Percentiles rank a stretch among this genome's conserved stretches.
These are phyloP conservation scores for Brachypodius melanocephalos DNA, from an alignment of 2,113 vertebrate species.

Conservation along the genomic window DNA sequence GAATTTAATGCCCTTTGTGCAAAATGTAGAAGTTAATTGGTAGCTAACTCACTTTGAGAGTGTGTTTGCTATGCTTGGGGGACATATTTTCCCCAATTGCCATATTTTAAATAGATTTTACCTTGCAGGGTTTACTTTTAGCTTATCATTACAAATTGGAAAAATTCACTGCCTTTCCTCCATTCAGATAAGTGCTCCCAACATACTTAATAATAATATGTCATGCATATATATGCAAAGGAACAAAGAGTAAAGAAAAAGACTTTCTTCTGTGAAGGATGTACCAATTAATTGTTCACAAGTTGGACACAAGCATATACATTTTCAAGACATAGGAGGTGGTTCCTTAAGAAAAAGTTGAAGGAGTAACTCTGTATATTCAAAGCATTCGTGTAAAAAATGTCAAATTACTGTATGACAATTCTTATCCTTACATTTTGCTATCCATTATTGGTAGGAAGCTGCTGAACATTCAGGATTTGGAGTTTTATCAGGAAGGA, in stretches of 20 bases:
- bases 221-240: background rate
- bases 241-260: background rate
- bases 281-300: conserved; percentile 53
- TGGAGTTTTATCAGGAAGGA: background rate
- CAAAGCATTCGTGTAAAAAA: background rate
- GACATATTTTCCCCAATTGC: conserved; percentile 66
- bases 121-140: conserved; percentile 61
- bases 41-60: conserved; percentile 71
- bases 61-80: conserved; percentile 57
- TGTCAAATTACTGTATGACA: background rate
- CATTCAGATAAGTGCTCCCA: conserved; percentile 25
- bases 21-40: conserved; percentile 69
- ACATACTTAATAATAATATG: conserved; percentile 44
- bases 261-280: background rate
- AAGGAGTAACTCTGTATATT: background rate
- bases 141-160: conserved; percentile 42
- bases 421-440: background rate
- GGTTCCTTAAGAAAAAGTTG: background rate
- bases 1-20: conserved; percentile 52
- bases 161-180: conserved; percentile 48
- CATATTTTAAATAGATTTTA: conserved; percentile 62
- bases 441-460: background rate
- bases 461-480: background rate
- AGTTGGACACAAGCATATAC: background rate
- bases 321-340: conserved; percentile 19